Conservation (phyloP, 2,797 vertebrate genomes). For the Allochrocebus solatus region DNA sequence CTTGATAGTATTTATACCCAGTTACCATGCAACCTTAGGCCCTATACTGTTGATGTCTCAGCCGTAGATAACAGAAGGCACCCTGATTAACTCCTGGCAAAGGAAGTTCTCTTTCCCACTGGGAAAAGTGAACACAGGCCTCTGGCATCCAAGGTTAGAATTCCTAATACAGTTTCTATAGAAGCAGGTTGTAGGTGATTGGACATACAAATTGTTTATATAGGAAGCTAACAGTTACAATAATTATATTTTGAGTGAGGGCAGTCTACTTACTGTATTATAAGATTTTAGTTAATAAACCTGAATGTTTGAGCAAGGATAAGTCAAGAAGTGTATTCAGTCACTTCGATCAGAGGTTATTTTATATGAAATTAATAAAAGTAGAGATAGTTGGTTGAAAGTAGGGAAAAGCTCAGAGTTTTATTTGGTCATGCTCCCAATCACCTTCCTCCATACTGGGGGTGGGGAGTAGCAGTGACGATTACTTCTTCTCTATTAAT, state of each 20-base stretch:
- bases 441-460: neutral
- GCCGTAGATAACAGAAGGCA: neutral
- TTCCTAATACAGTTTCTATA: neutral
- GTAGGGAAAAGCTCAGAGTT: neutral
- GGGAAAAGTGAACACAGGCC: neutral
- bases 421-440: neutral
- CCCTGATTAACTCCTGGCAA: neutral
- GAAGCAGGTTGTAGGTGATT: neutral
- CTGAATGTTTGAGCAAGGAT: neutral
- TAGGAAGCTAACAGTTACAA: neutral
- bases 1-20: neutral
- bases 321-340: neutral
- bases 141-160: neutral
- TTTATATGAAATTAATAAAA: neutral
- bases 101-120: neutral
- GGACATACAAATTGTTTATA: neutral
- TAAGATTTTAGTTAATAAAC: neutral
- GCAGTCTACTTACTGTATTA: neutral
- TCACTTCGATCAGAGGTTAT: neutral
- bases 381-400: neutral
- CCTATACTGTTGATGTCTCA: neutral
- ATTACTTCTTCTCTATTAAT: neutral
- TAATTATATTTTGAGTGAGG: neutral
- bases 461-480: neutral
- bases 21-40: neutral